phyloP scores from a whole-genome alignment of 1,140 invertebrate species.

The Venustaconcha ellipsiformis region DNA sequence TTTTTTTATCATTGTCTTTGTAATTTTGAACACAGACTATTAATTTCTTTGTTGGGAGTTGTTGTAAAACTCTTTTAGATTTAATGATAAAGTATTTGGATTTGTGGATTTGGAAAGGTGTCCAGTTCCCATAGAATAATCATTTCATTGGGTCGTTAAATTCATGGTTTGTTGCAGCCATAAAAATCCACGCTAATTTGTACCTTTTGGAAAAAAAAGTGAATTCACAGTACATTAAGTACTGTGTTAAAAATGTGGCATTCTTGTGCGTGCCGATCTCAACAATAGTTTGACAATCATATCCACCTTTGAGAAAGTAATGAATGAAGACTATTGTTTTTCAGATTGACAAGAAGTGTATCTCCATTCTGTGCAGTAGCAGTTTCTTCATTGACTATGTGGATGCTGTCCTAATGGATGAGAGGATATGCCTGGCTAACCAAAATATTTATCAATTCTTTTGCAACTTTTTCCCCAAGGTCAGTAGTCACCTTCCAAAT shows the following conservation, averaged over 20 bases:
- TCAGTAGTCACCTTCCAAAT: slow-evolving; percentile 52
- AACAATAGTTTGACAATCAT: not conserved
- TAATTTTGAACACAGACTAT: no score
- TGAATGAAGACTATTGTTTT: slow-evolving; percentile 50
- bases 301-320: not conserved
- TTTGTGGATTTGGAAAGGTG: no score
- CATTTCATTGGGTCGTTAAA: no score
- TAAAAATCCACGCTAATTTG: not conserved
- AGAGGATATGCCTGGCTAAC: slow-evolving; percentile 82
- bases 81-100: no score
- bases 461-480: slow-evolving; percentile 85
- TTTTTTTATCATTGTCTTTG: no score
- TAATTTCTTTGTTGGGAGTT: no score
- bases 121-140: no score
- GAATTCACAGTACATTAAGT: not conserved
- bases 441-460: slow-evolving; percentile 85
- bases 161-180: not conserved
- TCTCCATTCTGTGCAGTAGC: slow-evolving; percentile 81
- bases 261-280: not conserved
- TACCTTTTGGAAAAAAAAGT: not conserved
- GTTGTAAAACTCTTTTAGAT: no score
- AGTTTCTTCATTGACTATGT: slow-evolving; percentile 87
- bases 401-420: slow-evolving; percentile 84
- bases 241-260: not conserved
- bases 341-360: slow-evolving; percentile 82